Percentiles rank a stretch among this genome's conserved stretches.
Conservation (phyloP, 1,140 invertebrate genomes). For the Drosophila malerkotliana region DNA sequence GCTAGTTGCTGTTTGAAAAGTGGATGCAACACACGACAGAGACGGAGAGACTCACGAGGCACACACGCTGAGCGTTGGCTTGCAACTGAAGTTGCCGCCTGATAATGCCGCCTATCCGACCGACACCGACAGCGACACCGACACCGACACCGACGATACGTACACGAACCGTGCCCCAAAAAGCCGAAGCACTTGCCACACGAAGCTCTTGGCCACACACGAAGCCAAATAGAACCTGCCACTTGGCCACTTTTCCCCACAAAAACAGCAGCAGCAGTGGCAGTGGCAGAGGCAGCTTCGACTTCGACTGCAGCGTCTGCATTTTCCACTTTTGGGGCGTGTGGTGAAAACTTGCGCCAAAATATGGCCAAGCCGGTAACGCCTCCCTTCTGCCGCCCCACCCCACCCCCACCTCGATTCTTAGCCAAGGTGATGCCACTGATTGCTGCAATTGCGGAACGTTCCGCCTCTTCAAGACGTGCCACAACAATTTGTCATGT, state of each 20-base stretch:
- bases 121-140: neutral
- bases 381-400: neutral
- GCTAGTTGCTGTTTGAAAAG: constrained; percentile 7
- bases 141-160: neutral
- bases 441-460: constrained; percentile 31
- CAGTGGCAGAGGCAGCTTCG: neutral
- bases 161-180: constrained; percentile 5
- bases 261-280: neutral
- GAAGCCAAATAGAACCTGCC: constrained; percentile 11
- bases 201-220: neutral
- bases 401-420: neutral
- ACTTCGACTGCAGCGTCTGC: constrained; percentile 45
- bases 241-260: constrained; percentile 65
- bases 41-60: constrained; percentile 49
- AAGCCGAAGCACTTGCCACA: neutral
- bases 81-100: constrained; percentile 74
- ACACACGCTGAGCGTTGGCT: constrained; percentile 74
- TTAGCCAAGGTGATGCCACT: constrained; percentile 25
- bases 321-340: constrained; percentile 56
- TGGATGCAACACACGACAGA: constrained; percentile 15
- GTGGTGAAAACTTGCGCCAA: constrained; percentile 74
- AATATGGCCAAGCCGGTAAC: constrained; percentile 62
- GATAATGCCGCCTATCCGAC: constrained; percentile 61
- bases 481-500: constrained; percentile 1
- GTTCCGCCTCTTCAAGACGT: constrained; percentile 6